Evolutionary conservation across 2,888 invertebrate species (phyloP), one percentile per base, ranked within the genome.

Genomic region (Trichopria drosophilae): DNA sequence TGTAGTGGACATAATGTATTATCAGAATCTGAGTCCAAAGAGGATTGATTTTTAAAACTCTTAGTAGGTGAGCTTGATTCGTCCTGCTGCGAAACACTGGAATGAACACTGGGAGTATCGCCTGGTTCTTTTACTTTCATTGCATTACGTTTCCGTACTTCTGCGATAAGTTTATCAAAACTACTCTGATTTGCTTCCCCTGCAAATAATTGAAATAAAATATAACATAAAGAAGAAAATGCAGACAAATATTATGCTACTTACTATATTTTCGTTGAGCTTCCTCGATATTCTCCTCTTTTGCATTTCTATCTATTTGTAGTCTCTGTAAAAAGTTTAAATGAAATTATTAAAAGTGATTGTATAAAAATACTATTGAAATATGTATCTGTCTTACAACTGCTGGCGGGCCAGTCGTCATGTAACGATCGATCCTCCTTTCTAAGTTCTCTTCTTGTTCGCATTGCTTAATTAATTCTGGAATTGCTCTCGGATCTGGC

Each of bases 231-330:
- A 32, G 32, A 24, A 7, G 24, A 7, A 10, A 40, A 50, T 37
- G 23, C 31, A 13, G 34, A n/a, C 31, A 24, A 23, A 15, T 49
- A 47, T 22, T 16, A 16, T 36, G 37, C 34, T 49, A 71, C 72
- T 69, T 64, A 76, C 76, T 61, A 62, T 78, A 78, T 53, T 74
- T 69, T 46, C 70, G 70, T 39, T 76, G 72, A 26, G 71, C 73
- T 35, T 72, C 66, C 46, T 78, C 77, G 51, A 78, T 76, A 5
- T 67, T 39, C 50, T 70, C 71, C 39, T 72, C 65, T 59, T 73
- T 73, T 3, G 71, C 65, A 52, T 73, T 76, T 55, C 69, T 69
- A 47, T 72, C 69, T 2, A 75, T 51, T 57, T 71, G 63, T 15
- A 70, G 55, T 55, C 59, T 67, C 72, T 72, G 53, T 6, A 68